These are phyloP conservation scores for Gerris lacustris DNA, from an alignment of 2,888 invertebrate genomes.

Conservation along the genomic window DNA sequence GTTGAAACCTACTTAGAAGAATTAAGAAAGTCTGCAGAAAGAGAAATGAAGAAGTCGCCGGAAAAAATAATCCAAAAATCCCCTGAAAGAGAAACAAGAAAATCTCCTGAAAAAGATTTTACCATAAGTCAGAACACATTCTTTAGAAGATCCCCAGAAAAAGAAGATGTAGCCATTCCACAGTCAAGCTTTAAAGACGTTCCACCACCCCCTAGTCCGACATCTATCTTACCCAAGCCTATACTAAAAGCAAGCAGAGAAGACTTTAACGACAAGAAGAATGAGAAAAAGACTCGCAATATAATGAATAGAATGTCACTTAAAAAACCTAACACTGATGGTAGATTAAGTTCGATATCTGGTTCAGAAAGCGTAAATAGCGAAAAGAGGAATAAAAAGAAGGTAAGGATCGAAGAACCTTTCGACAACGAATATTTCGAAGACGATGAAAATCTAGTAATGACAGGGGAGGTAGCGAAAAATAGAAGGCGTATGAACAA, in stretches of 20 bases:
- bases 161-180: not conserved
- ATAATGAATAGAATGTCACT: constrained; percentile 6
- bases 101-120: not conserved
- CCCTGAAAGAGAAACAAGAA: not conserved
- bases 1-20: not conserved
- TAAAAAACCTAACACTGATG: constrained; percentile 14
- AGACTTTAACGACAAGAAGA: constrained; percentile 20
- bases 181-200: not conserved
- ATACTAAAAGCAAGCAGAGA: constrained; percentile 49
- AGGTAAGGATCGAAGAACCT: constrained; percentile 30
- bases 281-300: constrained; percentile 8
- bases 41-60: not conserved
- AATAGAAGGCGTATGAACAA: constrained; percentile 35
- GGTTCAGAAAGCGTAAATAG: constrained; percentile 12
- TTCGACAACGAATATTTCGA: constrained; percentile 22
- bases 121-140: not conserved
- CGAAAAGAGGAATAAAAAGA: constrained; percentile 25
- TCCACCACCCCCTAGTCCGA: not conserved
- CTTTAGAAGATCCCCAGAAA: not conserved
- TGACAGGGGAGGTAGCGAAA: constrained; percentile 37
- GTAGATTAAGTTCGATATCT: constrained; percentile 8
- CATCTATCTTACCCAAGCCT: constrained; percentile 49
- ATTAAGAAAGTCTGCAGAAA: not conserved
- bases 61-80: not conserved
- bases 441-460: constrained; percentile 36